phyloP scores from a whole-genome alignment of 1,140 invertebrate species.

The Leptinotarsa undecemlineata region DNA sequence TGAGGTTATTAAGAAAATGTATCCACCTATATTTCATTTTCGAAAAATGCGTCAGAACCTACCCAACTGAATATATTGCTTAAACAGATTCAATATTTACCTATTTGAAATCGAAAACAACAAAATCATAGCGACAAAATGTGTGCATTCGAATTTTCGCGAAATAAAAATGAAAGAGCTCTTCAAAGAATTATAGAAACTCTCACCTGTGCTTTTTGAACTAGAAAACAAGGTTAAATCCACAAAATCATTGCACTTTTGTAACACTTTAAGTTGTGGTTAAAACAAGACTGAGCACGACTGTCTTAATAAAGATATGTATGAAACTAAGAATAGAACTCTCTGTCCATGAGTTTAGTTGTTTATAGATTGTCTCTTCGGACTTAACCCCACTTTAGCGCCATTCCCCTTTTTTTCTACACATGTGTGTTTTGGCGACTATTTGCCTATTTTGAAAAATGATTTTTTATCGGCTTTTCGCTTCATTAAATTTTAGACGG shows the following conservation, averaged over 20 bases:
- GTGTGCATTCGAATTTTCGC: not conserved
- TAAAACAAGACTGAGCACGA: constrained; percentile 37
- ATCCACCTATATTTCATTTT: too few species aligned
- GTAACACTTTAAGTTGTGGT: constrained; percentile 40
- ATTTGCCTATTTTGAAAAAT: not conserved
- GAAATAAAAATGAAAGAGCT: not conserved
- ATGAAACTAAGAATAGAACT: constrained; percentile 51
- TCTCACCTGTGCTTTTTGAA: constrained; percentile 20
- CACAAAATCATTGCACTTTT: constrained; percentile 50
- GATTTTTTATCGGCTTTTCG: not conserved
- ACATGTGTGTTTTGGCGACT: not conserved
- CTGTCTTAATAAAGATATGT: constrained; percentile 45
- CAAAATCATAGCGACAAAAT: not conserved
- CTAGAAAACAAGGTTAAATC: constrained; percentile 37
- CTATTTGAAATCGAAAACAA: not conserved
- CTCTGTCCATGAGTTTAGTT: constrained; percentile 51
- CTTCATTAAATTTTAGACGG: not conserved
- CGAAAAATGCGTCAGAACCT: too few species aligned
- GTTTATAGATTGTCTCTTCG: constrained; percentile 50
- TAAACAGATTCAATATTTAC: not conserved
- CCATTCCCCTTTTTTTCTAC: constrained; percentile 28
- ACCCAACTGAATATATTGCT: too few species aligned
- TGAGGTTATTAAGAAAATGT: too few species aligned
- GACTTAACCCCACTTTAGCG: constrained; percentile 48
- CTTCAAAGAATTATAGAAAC: not conserved